Evolutionary conservation across 2,113 vertebrate species (phyloP).

Genomic region (Strix uralensis): DNA sequence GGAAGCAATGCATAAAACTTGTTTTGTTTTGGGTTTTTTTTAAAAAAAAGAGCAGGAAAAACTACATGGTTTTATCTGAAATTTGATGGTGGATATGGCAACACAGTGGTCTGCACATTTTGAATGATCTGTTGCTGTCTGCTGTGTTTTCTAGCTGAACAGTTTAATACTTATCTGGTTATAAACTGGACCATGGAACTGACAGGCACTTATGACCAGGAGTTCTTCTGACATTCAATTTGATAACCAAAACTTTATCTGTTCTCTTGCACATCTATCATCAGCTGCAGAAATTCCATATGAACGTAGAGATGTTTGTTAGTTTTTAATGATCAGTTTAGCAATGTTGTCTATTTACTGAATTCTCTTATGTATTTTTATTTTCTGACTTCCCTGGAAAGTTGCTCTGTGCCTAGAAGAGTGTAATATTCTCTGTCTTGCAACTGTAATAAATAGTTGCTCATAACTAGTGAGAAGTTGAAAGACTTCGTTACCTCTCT

Average conservation of each 20-base stretch:
- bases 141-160: neutral
- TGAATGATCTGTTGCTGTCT: neutral
- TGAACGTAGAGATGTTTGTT: neutral
- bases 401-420: neutral
- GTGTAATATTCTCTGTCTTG: neutral
- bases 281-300: neutral
- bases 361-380: neutral
- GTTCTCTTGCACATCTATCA: neutral
- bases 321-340: neutral
- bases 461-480: neutral
- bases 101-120: neutral
- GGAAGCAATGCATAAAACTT: neutral
- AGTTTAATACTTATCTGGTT: neutral
- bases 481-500: neutral
- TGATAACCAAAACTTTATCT: neutral
- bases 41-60: neutral
- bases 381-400: neutral
- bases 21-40: neutral
- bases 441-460: neutral
- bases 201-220: neutral
- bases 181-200: neutral
- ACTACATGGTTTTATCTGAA: neutral
- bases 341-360: neutral
- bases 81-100: neutral
- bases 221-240: neutral